Percentiles rank a stretch among this genome's conserved stretches.
These are phyloP conservation scores for Notarius lentiginosus DNA, from an alignment of 2,113 vertebrate species.

Conservation along the genomic window DNA sequence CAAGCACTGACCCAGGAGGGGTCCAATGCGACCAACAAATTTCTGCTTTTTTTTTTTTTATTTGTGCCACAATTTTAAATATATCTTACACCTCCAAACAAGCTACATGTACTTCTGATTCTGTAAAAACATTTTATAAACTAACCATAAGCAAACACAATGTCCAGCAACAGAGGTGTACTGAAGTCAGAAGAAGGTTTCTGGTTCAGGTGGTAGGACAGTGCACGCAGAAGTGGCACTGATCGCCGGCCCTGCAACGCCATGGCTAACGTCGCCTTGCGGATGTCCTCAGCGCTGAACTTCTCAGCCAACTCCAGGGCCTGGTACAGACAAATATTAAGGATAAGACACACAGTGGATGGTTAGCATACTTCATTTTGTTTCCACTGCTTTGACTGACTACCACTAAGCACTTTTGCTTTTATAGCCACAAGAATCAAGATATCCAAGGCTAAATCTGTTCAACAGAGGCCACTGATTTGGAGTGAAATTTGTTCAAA, in stretches of 20 bases:
- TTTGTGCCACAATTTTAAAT: too few species aligned
- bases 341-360: background rate
- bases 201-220: constrained; percentile 87
- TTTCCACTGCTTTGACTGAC: too few species aligned
- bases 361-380: background rate
- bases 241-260: constrained; percentile 77
- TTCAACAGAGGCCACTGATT: background rate
- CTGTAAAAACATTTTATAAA: too few species aligned
- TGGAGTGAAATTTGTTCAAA: background rate
- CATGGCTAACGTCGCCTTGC: constrained; percentile 72
- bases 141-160: constrained; percentile 84
- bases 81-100: too few species aligned
- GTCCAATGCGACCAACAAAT: too few species aligned
- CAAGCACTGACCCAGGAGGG: too few species aligned
- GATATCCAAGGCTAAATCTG: background rate
- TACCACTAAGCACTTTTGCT: background rate
- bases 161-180: constrained; percentile 74
- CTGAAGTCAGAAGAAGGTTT: constrained; percentile 71
- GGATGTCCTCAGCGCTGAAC: constrained; percentile 79
- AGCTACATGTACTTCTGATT: too few species aligned
- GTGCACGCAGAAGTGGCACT: constrained; percentile 80
- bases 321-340: constrained; percentile 61
- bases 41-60: too few species aligned
- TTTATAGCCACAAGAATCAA: background rate
- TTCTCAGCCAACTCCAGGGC: constrained; percentile 83